A percentile compares a stretch with the other conserved stretches of the same genome.
These are phyloP conservation scores for Gambelia wislizenii DNA, from an alignment of 2,797 vertebrate genomes.

Conservation along the genomic window DNA sequence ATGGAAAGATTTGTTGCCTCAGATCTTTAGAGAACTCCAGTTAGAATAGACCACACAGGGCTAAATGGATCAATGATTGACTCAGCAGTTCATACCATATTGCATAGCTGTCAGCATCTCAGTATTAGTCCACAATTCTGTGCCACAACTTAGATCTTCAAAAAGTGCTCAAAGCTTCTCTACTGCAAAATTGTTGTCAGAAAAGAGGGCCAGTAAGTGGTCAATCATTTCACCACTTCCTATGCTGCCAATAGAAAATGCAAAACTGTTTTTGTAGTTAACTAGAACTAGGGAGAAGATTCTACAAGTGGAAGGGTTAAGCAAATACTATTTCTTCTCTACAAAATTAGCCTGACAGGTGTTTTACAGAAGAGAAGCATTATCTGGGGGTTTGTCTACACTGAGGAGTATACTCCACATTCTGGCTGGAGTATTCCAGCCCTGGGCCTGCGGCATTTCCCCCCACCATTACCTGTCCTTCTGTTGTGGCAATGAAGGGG, in stretches of 20 bases:
- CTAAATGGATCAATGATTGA: background rate
- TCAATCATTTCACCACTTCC: background rate
- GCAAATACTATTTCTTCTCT: background rate
- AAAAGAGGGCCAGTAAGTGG: background rate
- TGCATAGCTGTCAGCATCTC: background rate
- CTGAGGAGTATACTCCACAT: too few species aligned
- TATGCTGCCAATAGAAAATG: background rate
- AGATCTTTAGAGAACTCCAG: background rate
- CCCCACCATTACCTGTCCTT: too few species aligned
- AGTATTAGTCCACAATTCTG: too few species aligned
- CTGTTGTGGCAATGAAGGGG: too few species aligned
- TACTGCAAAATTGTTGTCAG: background rate
- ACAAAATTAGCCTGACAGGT: too few species aligned
- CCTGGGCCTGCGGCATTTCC: too few species aligned
- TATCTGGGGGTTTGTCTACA: too few species aligned
- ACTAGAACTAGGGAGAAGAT: too few species aligned
- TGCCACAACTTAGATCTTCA: background rate
- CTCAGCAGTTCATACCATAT: background rate
- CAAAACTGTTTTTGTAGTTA: background rate
- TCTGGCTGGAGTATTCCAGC: too few species aligned
- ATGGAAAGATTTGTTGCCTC: too few species aligned
- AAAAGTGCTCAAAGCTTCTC: background rate
- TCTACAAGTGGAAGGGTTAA: background rate
- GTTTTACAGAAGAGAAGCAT: background rate
- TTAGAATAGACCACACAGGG: background rate